Conservation (phyloP, 2,113 vertebrate genomes). For the Promerops cafer region DNA sequence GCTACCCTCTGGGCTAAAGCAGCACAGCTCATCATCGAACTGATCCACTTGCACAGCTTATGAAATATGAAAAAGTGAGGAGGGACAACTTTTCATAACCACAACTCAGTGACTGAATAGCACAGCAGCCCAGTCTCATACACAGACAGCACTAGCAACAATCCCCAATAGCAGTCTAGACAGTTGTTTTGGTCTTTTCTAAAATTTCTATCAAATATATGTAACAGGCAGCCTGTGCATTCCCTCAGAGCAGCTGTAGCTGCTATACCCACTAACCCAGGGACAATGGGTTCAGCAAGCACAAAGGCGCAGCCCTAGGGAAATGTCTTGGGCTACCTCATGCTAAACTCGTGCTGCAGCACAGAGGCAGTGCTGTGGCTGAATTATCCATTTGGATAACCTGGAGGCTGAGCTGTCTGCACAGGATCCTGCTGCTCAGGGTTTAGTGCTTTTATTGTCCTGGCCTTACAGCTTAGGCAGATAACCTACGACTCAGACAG, state of each 20-base stretch:
- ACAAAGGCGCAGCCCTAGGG: accelerated
- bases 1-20: neutral
- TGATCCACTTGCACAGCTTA: too few relatives aligned
- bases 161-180: neutral
- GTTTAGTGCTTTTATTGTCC: accelerated
- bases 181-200: neutral
- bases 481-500: neutral
- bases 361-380: neutral
- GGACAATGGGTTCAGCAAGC: neutral
- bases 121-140: neutral
- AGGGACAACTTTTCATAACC: neutral
- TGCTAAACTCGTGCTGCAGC: accelerated
- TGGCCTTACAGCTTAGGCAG: neutral
- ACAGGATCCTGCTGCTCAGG: neutral
- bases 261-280: neutral
- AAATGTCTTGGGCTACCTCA: accelerated
- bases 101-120: neutral
- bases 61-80: accelerated
- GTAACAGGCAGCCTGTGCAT: neutral
- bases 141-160: accelerated
- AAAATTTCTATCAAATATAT: neutral
- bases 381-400: neutral
- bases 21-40: accelerated
- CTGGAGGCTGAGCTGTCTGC: neutral
- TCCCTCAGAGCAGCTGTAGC: accelerated